phyloP scores from a whole-genome alignment of 2,113 vertebrate genomes.

The Phocoena phocoena region DNA sequence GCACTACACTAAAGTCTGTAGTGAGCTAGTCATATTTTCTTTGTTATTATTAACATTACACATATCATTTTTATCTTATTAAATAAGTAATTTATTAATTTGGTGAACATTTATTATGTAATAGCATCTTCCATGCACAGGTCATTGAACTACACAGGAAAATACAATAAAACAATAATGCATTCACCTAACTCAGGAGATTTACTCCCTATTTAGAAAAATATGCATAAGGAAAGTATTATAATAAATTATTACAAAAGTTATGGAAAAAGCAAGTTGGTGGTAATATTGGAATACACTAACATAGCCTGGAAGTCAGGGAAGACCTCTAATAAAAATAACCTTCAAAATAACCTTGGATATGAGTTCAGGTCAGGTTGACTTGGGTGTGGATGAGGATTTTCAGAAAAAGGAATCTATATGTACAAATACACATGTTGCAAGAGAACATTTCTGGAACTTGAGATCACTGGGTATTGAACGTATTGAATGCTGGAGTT shows the following conservation, averaged over 20 bases:
- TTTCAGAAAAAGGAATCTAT: neutral
- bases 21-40: neutral
- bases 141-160: neutral
- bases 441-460: neutral
- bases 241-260: neutral
- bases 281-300: neutral
- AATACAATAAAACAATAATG: neutral
- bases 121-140: neutral
- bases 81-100: conserved; percentile 1
- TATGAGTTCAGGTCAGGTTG: neutral
- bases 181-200: neutral
- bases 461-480: neutral
- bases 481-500: neutral
- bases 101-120: neutral
- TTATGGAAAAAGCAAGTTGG: neutral
- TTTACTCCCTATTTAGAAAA: neutral
- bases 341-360: neutral
- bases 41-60: neutral
- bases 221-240: neutral
- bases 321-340: neutral
- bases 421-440: neutral
- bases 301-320: neutral
- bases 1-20: conserved; percentile 25
- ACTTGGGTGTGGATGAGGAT: neutral
- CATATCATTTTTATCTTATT: neutral